These are phyloP conservation scores for Drosophila punjabiensis DNA, from an alignment of 1,140 invertebrate species.

Conservation along the genomic window DNA sequence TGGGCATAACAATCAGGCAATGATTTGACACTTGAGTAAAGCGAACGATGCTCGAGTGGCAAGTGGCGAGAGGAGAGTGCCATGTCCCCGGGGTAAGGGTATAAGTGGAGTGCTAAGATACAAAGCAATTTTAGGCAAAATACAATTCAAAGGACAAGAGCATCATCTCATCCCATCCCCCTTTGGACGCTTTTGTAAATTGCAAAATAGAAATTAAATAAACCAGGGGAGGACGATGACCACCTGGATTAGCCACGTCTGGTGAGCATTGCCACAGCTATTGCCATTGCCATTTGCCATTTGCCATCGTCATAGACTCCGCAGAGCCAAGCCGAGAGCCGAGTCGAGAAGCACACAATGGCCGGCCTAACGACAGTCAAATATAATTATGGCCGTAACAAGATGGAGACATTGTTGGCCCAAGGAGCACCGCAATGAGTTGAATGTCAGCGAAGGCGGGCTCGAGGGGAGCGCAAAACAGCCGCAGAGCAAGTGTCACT, in stretches of 20 bases:
- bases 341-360: conserved; percentile 30
- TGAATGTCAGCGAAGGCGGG: conserved; percentile 4
- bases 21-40: conserved; percentile 73
- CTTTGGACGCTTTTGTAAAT: conserved; percentile 25
- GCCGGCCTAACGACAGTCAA: conserved; percentile 70
- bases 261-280: conserved; percentile 35
- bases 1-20: conserved; percentile 40
- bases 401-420: conserved; percentile 73
- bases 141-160: conserved; percentile 33
- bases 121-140: conserved; percentile 62
- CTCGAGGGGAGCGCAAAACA: conserved; percentile 41
- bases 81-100: neutral
- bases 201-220: conserved; percentile 59
- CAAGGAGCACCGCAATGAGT: conserved; percentile 51
- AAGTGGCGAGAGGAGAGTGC: conserved; percentile 13
- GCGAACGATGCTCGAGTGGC: conserved; percentile 43
- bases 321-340: conserved; percentile 5
- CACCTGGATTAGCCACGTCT: conserved; percentile 73
- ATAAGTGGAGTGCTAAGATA: conserved; percentile 22
- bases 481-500: conserved; percentile 65
- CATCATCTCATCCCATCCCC: conserved; percentile 9
- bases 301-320: conserved; percentile 20
- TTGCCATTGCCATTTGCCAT: conserved; percentile 32
- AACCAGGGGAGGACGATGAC: conserved; percentile 61
- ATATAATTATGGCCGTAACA: conserved; percentile 79